Percentiles rank a stretch among this genome's conserved stretches.
phyloP scores from a whole-genome alignment of 2,888 invertebrate genomes.

The Chelonus formosanus region DNA sequence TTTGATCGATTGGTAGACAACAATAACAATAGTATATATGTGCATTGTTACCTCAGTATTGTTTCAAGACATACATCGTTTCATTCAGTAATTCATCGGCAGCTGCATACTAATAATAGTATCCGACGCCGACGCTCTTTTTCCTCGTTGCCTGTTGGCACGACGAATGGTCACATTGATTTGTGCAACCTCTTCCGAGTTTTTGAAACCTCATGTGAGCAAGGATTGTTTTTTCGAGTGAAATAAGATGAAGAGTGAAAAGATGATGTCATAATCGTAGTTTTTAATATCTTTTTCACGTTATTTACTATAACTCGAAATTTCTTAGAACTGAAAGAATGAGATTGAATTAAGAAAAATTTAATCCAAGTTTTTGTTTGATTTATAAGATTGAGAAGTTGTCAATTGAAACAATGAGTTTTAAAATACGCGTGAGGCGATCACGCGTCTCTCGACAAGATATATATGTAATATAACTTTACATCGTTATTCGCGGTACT shows the following conservation, averaged over 20 bases:
- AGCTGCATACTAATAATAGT: slow-evolving; percentile 60
- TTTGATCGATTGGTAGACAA: no score
- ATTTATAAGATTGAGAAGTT: slow-evolving; percentile 30
- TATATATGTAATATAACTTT: slow-evolving; percentile 12
- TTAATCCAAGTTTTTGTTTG: no score
- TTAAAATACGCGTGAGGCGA: slow-evolving; percentile 24
- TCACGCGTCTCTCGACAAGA: slow-evolving; percentile 10
- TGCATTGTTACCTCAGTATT: slow-evolving; percentile 41
- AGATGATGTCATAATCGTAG: no score
- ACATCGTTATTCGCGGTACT: slow-evolving; percentile 25
- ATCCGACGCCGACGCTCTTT: slow-evolving; percentile 50
- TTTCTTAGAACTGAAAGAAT: no score
- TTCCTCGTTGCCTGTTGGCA: slow-evolving; percentile 33
- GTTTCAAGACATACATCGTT: slow-evolving; percentile 54
- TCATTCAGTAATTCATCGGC: slow-evolving; percentile 58
- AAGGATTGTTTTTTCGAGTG: no score
- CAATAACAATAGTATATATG: background rate
- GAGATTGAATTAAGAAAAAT: no score
- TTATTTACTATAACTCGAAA: no score
- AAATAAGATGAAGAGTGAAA: no score
- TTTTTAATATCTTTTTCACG: no score
- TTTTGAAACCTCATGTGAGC: slow-evolving; percentile 8
- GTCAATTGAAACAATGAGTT: slow-evolving; percentile 35
- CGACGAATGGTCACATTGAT: slow-evolving; percentile 27
- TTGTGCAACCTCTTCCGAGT: slow-evolving; percentile 24